Conservation (phyloP, 2,797 vertebrate genomes). For the Tokudaia muenninki region DNA sequence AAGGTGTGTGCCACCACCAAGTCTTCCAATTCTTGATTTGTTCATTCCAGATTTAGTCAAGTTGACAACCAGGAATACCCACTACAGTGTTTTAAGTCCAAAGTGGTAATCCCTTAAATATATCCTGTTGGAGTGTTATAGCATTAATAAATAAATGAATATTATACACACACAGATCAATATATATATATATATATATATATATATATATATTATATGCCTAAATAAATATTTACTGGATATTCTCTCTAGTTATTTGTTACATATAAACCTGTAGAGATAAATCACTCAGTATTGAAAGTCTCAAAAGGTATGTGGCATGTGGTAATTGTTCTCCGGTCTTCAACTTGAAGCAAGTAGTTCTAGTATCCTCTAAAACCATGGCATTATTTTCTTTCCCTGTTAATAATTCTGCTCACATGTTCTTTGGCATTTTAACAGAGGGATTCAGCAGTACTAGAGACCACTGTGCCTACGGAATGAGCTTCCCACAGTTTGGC, state of each 20-base stretch:
- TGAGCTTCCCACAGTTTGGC: not conserved
- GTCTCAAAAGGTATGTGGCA: not conserved
- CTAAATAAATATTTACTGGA: not conserved
- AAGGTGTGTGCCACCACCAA: no score
- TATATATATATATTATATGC: no score
- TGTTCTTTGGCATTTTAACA: not conserved
- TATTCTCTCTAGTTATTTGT: not conserved
- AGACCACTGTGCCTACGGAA: not conserved
- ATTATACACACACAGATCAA: no score
- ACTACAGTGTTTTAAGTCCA: not conserved
- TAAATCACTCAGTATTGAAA: not conserved
- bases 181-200: no score
- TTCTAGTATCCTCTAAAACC: not conserved
- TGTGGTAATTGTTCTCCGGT: not conserved
- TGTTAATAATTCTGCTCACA: not conserved
- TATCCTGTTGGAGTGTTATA: not conserved
- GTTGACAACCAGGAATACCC: no score
- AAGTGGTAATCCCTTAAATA: not conserved
- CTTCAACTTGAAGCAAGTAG: not conserved
- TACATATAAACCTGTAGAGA: not conserved
- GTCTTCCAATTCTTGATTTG: no score
- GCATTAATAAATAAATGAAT: not conserved
- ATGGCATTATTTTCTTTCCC: not conserved
- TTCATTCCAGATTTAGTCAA: no score
- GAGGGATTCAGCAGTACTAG: not conserved